A percentile compares a stretch with the other conserved stretches of the same genome.
These are phyloP conservation scores for Zosterops lateralis DNA, from an alignment of 2,113 vertebrate genomes.

Conservation along the genomic window DNA sequence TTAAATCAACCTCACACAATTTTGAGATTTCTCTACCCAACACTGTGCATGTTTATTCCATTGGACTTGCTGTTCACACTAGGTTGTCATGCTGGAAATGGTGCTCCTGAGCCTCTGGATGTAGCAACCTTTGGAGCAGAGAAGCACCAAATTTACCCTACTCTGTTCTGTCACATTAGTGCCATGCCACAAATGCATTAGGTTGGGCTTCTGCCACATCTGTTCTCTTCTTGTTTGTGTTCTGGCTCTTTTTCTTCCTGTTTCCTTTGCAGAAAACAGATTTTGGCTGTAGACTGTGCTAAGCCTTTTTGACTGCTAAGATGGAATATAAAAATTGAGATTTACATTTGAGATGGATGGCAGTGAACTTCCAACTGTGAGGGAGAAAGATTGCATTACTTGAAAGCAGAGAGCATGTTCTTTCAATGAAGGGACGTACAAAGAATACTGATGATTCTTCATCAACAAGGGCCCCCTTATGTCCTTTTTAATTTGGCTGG, in stretches of 20 bases:
- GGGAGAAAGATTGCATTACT: rapidly evolving
- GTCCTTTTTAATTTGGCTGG: neutral
- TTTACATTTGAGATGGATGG: neutral
- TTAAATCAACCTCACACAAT: rapidly evolving
- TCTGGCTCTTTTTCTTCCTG: neutral
- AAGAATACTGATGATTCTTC: conserved; percentile 1
- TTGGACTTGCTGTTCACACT: neutral
- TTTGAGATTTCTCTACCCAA: neutral
- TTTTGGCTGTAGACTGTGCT: neutral
- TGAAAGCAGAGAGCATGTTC: neutral
- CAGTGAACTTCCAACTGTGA: neutral
- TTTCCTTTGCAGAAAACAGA: neutral
- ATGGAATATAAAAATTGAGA: neutral
- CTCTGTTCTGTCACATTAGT: neutral
- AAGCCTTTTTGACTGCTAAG: neutral
- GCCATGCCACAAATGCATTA: neutral
- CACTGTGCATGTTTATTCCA: neutral
- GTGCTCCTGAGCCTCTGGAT: neutral
- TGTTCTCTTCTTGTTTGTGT: neutral
- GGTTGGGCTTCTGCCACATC: neutral
- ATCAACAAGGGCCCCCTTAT: neutral
- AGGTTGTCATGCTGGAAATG: rapidly evolving
- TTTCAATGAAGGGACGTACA: rapidly evolving
- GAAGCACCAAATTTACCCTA: neutral
- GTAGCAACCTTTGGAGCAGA: neutral